Evolutionary conservation across 2,113 vertebrate genomes (phyloP), one percentile per base, ranked within the genome.

Genomic region (Nestor notabilis): DNA sequence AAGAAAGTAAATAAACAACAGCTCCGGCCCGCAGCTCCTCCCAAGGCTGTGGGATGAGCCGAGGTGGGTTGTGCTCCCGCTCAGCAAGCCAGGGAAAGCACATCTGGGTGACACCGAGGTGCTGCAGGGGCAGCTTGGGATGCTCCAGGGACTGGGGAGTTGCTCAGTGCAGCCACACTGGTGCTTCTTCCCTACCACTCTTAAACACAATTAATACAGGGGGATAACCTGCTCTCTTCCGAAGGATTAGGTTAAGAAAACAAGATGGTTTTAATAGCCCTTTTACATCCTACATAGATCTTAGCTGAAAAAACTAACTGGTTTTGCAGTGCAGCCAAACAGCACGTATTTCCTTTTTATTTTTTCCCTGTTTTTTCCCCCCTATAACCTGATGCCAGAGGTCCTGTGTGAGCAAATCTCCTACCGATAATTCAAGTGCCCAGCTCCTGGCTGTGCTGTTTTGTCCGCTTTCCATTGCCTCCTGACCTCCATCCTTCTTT

Each of bases 401-500:
- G 68, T 91, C 81, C 89, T 83, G 63, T 0, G 1, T 4, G 4
- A 89, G 81, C 16, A 2, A 93, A 80, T 15, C 75, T 95, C 91
- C 58, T 33, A 79, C 82, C 1, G 49, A 68, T 95, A 77, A 95
- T 95, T 72, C 88, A 87, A 97, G 97, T 90, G 89, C 92, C 96
- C 85, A 87, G 83, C 95, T 93, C 89, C 96, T 98, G 53, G 17
- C 95, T 96, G 96, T 41, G 66, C 66, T 88, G 87, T 98, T 98
- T 96, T 97, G 97, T 98, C 97, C 96, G 44, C 89, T 98, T 98
- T 96, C 97, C 91, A 94, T 95, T 90, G 96, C 97, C 39, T 97
- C 95, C 97, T 98, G 98, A 98, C 98, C 98, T 98, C 96, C 97
- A 98, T 98, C 98, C 96, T 97, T 98, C 98, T 98, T 98, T 98